Evolutionary conservation across 2,113 vertebrate genomes (phyloP), one percentile per base, ranked within the genome.

Genomic region (Malurus melanocephalus): DNA sequence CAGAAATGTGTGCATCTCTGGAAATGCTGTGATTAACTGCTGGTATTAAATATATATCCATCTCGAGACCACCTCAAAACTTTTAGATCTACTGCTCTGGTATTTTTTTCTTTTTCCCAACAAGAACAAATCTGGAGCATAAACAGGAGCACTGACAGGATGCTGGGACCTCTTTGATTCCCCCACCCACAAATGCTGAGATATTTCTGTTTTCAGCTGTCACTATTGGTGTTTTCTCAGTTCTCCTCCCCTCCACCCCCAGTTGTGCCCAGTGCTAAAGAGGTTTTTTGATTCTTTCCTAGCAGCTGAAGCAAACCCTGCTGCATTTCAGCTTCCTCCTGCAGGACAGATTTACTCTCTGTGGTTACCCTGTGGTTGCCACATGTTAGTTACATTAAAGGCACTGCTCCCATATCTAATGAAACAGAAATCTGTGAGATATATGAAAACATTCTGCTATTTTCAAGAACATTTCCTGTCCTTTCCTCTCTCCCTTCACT

Each of bases 291-390:
- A 65, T 78, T 68, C 65, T 86, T 65, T 86, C 66, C 77, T 59
- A 80, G 61, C 72, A 86, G 76, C 22, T 65, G 83, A 90, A 90
- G 74, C 66, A 93, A 96, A 82, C 66, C 32, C 78, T 87, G 71
- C 71, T 88, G 80, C 43, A 84, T 76, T 90, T 73, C 23, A 76
- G 67, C 86, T 93, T 90, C 84, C 92, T 93, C 75, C 84, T 90
- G 86, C 64, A 87, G 78, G 90, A 84, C 90, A 90, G 92, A 96
- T 95, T 94, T 94, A 81, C 80, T 87, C 62, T 33, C 80, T 90
- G 95, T 94, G 90, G 92, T 95, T 90, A 69, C 74, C 60, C 71
- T 93, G 92, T 92, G 94, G 92, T 90, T 79, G 80, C 80, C 86
- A 88, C 80, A 93, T 91, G 93, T 84, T 95, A 90, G 59, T 77